phyloP scores from a whole-genome alignment of 1,140 invertebrate species.

The Eurosta solidaginis region DNA sequence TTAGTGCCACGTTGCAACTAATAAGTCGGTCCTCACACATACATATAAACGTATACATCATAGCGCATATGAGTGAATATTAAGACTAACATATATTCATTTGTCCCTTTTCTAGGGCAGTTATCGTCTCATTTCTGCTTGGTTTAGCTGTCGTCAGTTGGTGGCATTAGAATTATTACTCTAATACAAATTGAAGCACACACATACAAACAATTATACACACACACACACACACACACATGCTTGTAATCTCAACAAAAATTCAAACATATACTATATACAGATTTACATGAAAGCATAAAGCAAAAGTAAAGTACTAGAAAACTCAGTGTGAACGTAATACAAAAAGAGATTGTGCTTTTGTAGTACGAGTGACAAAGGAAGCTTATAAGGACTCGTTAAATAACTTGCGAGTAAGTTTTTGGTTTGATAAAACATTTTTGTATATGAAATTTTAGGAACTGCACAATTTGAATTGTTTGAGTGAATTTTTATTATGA shows the following conservation, averaged over 20 bases:
- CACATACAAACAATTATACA: neutral
- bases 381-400: conserved; percentile 3
- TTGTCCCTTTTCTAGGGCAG: neutral
- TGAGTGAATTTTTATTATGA: too few species aligned
- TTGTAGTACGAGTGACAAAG: neutral
- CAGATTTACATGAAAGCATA: neutral
- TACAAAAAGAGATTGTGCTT: too few species aligned
- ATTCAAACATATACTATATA: neutral
- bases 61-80: neutral
- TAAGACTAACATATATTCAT: neutral
- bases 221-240: neutral
- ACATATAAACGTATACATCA: neutral
- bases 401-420: conserved; percentile 3
- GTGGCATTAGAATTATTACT: conserved; percentile 13
- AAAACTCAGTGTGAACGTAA: neutral
- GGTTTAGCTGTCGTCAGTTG: neutral
- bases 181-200: too few species aligned
- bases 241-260: neutral
- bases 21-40: neutral
- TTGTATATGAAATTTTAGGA: neutral
- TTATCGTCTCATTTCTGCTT: conserved; percentile 21
- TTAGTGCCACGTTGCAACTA: neutral
- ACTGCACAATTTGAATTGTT: neutral
- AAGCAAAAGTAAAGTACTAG: neutral
- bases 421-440: neutral